Evolutionary conservation across 2,113 vertebrate species (phyloP), one percentile per base, ranked within the genome.

Genomic region (Anguilla japonica): DNA sequence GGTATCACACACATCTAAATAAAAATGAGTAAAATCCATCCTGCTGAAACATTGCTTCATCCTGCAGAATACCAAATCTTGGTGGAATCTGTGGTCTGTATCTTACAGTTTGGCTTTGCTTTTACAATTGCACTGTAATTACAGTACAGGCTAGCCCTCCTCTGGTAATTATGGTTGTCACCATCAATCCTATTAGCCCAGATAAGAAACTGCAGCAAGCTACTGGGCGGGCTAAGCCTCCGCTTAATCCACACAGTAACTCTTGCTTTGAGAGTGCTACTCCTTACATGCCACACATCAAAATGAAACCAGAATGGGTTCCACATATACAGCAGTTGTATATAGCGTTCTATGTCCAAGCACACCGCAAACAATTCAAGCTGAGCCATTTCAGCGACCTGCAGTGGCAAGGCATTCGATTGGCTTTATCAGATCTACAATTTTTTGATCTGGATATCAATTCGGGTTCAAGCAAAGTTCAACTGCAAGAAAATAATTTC

Each of bases 91-190:
- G 92, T 91, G 92, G 83, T 89, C 87, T 91, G 84, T 92, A 84
- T 95, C 93, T 93, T 90, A 88, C 93, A 92, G 94, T 90, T 89
- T 88, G 84, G 92, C 90, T 94, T 34, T 90, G 90, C 86, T 20
- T 5, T 88, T 86, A 91, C 90, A 91, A 94, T 92, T 93, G 94
- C 96, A 93, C 90, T 92, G 88, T 96, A 96, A 97, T 97, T 95
- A 96, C 92, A 93, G 91, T 91, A 93, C 91, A 92, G 93, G 91
- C 92, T 94, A 92, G 96, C 95, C 96, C 94, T 92, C 94, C 92
- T 92, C 88, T 90, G 87, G 90, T 96, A 97, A 97, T 97, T 97
- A 95, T 92, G 94, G 92, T 93, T 96, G 95, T 96, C 94, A 88
- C 94, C 92, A 92, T 94, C 84, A 91, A 95, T 96, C 95, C 96